Percentiles rank a stretch among this genome's conserved stretches.
Evolutionary conservation across 2,888 invertebrate genomes (phyloP).

Genomic region (Oscheius sp.): DNA sequence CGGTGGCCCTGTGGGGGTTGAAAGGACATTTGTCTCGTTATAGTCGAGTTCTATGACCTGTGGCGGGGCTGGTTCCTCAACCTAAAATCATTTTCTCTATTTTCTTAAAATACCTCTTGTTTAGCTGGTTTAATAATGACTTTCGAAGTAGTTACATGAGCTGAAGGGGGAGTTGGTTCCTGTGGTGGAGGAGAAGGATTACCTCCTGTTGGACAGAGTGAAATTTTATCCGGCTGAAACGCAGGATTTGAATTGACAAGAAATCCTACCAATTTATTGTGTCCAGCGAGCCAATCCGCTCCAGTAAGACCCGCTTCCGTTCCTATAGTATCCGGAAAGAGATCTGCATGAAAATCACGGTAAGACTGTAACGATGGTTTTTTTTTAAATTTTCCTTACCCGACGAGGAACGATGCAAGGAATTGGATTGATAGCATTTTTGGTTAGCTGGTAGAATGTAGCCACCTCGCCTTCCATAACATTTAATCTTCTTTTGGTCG

Average conservation of each 20-base stretch:
- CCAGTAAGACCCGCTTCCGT: constrained; percentile 83
- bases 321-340: constrained; percentile 89
- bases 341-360: constrained; percentile 90
- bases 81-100: not conserved
- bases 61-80: constrained; percentile 19
- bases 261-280: constrained; percentile 75
- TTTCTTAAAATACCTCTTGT: not conserved
- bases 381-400: constrained; percentile 73
- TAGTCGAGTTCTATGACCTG: constrained; percentile 37
- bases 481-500: constrained; percentile 85
- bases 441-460: constrained; percentile 85
- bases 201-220: constrained; percentile 36
- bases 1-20: not conserved
- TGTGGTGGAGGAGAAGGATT: constrained; percentile 51
- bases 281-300: constrained; percentile 83
- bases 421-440: constrained; percentile 86
- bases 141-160: constrained; percentile 7
- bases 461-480: constrained; percentile 95
- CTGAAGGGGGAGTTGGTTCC: constrained; percentile 47
- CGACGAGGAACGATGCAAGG: constrained; percentile 93
- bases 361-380: constrained; percentile 78
- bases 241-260: not conserved
- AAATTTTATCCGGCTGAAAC: constrained; percentile 42
- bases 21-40: constrained; percentile 3
- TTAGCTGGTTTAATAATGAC: constrained; percentile 25